A percentile compares a stretch with the other conserved stretches of the same genome.
Conservation (phyloP, 1,140 invertebrate genomes). For the Coenobita brevimanus region DNA sequence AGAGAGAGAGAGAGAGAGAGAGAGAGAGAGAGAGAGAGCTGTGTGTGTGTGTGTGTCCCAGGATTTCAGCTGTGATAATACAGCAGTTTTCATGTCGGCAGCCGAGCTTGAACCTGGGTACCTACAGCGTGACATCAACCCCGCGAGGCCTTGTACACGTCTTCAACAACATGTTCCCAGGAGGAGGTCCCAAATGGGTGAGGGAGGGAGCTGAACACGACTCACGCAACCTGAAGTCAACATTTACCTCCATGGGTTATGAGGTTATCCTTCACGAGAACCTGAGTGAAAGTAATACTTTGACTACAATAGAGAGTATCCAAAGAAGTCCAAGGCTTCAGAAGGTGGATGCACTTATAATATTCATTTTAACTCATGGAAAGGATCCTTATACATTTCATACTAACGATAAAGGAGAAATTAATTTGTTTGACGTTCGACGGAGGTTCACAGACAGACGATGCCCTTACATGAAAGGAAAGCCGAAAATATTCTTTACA, state of each 20-base stretch:
- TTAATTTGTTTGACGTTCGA: background rate
- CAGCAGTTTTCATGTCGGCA: no score
- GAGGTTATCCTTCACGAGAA: conserved; percentile 16
- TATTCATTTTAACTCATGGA: conserved; percentile 41
- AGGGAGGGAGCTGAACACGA: conserved; percentile 12
- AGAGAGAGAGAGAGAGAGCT: no score
- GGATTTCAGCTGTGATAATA: no score
- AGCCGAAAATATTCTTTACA: conserved; percentile 35
- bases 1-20: no score
- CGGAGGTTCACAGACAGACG: conserved; percentile 1
- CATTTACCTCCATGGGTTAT: conserved; percentile 28
- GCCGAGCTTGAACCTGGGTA: no score
- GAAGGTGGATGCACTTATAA: background rate
- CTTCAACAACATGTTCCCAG: conserved; percentile 38
- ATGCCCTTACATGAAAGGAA: conserved; percentile 25
- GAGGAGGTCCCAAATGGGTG: background rate
- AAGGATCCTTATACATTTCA: background rate
- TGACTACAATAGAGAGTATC: background rate
- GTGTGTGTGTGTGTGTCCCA: no score
- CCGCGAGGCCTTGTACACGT: conserved; percentile 32
- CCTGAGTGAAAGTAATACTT: background rate
- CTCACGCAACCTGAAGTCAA: background rate
- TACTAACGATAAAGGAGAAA: background rate
- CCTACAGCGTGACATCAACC: background rate
- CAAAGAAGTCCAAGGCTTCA: background rate